These are phyloP conservation scores for Lagria hirta DNA, from an alignment of 2,888 invertebrate species.

Conservation along the genomic window DNA sequence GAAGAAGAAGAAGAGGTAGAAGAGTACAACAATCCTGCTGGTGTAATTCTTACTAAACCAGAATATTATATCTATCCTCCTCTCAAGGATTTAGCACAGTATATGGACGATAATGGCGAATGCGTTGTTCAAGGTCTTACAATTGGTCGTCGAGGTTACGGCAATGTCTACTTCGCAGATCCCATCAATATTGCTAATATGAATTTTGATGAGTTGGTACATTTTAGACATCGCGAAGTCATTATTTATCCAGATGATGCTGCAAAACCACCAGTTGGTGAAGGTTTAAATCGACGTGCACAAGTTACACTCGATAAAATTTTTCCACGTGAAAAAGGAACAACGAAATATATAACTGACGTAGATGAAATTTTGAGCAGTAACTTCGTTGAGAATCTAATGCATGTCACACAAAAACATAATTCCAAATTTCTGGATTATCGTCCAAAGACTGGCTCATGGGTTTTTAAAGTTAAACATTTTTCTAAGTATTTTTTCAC, in stretches of 20 bases:
- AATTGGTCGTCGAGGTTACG: conserved; percentile 86
- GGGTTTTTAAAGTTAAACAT: conserved; percentile 95
- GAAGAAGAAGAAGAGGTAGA: conserved; percentile 7
- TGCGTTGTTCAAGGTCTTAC: conserved; percentile 87
- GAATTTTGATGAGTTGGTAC: conserved; percentile 86
- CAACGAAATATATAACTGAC: conserved; percentile 76
- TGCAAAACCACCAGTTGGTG: conserved; percentile 83
- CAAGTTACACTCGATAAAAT: conserved; percentile 91
- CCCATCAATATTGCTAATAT: conserved; percentile 81
- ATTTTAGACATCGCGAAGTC: conserved; percentile 92
- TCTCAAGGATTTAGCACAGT: conserved; percentile 75
- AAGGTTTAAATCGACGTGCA: conserved; percentile 85
- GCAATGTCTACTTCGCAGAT: conserved; percentile 84
- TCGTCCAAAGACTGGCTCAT: conserved; percentile 92
- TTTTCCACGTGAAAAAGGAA: conserved; percentile 89
- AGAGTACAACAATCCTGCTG: conserved; percentile 63
- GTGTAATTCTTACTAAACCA: conserved; percentile 72
- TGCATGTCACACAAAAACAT: conserved; percentile 81
- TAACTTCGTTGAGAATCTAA: conserved; percentile 83
- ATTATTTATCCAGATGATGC: conserved; percentile 91
- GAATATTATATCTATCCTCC: conserved; percentile 93
- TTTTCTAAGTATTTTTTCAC: conserved; percentile 89
- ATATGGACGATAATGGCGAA: conserved; percentile 71
- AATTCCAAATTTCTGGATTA: conserved; percentile 93
- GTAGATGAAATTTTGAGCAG: conserved; percentile 73